A percentile compares a stretch with the other conserved stretches of the same genome.
Evolutionary conservation across 2,797 vertebrate species (phyloP).

Genomic region (Platalea minor): DNA sequence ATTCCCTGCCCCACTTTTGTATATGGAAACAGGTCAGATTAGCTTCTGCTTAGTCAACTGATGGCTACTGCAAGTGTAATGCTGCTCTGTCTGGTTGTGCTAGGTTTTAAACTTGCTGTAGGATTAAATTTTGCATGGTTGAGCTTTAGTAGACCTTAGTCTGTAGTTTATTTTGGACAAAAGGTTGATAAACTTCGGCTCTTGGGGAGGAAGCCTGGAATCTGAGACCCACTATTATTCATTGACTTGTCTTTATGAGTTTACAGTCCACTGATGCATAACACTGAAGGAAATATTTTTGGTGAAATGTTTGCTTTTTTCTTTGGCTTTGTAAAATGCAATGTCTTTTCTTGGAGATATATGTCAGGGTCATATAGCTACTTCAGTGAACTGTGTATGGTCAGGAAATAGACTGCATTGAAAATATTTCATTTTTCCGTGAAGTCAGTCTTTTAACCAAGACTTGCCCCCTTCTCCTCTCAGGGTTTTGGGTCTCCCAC

Average conservation of each 20-base stretch:
- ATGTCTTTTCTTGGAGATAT: slow-evolving; percentile 46
- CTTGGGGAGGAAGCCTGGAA: slow-evolving; percentile 32
- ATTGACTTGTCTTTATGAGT: slow-evolving; percentile 55
- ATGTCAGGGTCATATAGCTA: slow-evolving; percentile 34
- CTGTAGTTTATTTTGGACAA: slow-evolving; percentile 49
- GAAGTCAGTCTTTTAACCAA: slow-evolving; percentile 25
- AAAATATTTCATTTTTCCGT: slow-evolving; percentile 28
- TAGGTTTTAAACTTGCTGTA: not conserved
- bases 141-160: not conserved
- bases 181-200: slow-evolving; percentile 59
- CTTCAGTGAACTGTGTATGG: slow-evolving; percentile 45
- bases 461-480: not conserved
- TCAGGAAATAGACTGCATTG: slow-evolving; percentile 23
- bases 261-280: slow-evolving; percentile 45
- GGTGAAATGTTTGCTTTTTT: slow-evolving; percentile 47
- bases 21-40: not conserved
- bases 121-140: not conserved
- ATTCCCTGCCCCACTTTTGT: not conserved
- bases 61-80: not conserved
- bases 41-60: slow-evolving; percentile 41
- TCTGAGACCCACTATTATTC: slow-evolving; percentile 41
- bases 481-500: not conserved
- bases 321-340: slow-evolving; percentile 51
- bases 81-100: not conserved
- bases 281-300: slow-evolving; percentile 53